Evolutionary conservation across 92 coral and sea anemone species (phyloP), one percentile per base, ranked within the genome.

Genomic region (Porites rus): DNA sequence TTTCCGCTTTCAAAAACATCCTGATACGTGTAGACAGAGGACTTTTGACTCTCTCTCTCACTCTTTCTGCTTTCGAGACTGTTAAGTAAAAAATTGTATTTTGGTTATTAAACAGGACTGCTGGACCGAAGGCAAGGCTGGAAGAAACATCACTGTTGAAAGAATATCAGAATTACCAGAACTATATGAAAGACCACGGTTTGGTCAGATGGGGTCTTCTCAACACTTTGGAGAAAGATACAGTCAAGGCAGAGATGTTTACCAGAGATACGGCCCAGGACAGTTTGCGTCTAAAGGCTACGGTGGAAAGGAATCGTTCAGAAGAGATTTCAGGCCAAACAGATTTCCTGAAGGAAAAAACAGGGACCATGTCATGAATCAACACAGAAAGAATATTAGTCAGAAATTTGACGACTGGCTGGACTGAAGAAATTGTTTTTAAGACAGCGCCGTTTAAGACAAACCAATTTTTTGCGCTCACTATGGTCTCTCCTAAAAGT

Each of bases 141-240:
- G 90, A n/a, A 28, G 19, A 13, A 31, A 17, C 8, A 73, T 93
- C 7, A 90, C 90, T 4, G 92, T 97, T 6, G 85, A 89, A 21
- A 74, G 84, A 52, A 94, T 98, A 58, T 89, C 77, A 38, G 92
- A 97, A 56, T 89, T 97, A 11, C 99, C 99, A 5, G 99, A 95
- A 28, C 91, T 97, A 17, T 66, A 75, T 1, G 95, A 89, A 78
- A 87, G 91, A 43, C 69, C 74, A 2, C 87, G n/a, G 28, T 79
- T 88, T 74, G 75, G 86, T n/a, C 80, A 70, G 12, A 65, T 78
- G 76, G 28, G 17, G 0, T 1, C 75, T 9, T 21, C 77, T 43
- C 59, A 59, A 43, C 64, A 60, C 24, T 70, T 25, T 14, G 65
- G 77, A 18, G 85, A 59, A 14, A 65, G 83, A 79, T 79, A 18